Conservation (phyloP, 1,140 invertebrate species). For the Danaus melanippus region DNA sequence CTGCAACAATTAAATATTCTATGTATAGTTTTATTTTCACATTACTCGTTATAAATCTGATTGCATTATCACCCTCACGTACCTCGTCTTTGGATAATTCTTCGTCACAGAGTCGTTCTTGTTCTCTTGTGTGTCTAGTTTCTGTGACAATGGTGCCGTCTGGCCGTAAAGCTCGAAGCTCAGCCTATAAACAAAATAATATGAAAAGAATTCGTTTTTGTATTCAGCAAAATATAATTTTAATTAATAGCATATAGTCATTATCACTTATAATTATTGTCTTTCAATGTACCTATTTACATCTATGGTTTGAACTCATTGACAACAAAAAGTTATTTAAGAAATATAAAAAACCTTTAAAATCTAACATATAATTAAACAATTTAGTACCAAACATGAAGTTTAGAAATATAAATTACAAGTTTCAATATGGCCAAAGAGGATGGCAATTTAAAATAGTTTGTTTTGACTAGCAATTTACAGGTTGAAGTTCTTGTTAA, state of each 20-base stretch:
- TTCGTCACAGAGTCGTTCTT: slow-evolving; percentile 86
- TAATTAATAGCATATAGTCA: neutral
- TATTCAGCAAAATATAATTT: slow-evolving; percentile 3
- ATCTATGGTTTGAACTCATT: no score
- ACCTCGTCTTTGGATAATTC: slow-evolving; percentile 78
- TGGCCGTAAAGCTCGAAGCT: slow-evolving; percentile 76
- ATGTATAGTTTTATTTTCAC: no score
- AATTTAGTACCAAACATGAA: no score
- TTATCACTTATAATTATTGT: neutral
- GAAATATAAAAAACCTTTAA: no score
- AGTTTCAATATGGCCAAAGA: no score
- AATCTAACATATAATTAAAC: no score
- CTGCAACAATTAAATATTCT: slow-evolving; percentile 26
- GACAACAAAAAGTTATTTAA: no score
- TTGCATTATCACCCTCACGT: slow-evolving; percentile 2
- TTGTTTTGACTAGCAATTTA: no score
- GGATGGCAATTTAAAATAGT: no score
- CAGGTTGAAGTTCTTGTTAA: no score
- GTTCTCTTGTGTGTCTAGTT: slow-evolving; percentile 83
- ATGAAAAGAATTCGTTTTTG: neutral
- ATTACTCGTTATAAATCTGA: neutral
- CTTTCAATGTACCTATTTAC: no score
- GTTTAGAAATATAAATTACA: no score
- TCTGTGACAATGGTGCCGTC: slow-evolving; percentile 90
- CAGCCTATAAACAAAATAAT: slow-evolving; percentile 48